Evolutionary conservation across 2,797 vertebrate genomes (phyloP).

Genomic region (Acridotheres tristis): DNA sequence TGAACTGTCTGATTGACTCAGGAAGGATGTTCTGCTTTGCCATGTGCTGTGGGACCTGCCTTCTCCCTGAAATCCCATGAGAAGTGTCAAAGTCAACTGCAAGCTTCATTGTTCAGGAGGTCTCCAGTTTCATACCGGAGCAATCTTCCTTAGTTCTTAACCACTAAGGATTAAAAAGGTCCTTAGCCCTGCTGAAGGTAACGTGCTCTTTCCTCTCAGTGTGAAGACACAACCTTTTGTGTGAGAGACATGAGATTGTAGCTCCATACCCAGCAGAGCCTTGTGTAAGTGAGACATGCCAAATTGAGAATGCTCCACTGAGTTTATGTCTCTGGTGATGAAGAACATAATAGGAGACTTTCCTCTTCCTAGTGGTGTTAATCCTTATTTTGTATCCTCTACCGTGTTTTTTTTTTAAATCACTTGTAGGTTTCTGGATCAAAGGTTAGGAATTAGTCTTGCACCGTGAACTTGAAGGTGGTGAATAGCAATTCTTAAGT

Average conservation of each 20-base stretch:
- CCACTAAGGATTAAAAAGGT: not conserved
- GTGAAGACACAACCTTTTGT: not conserved
- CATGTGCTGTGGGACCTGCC: not conserved
- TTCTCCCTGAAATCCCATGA: not conserved
- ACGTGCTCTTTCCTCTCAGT: not conserved
- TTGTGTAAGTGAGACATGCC: not conserved
- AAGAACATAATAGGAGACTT: not conserved
- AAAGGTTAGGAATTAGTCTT: not conserved
- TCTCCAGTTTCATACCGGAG: not conserved
- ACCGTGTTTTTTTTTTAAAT: not conserved
- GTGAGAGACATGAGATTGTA: not conserved
- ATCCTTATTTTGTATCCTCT: not conserved
- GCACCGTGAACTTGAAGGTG: fast-evolving
- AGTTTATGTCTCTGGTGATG: not conserved
- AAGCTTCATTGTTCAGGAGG: conserved; percentile 1
- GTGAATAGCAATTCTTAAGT: not conserved
- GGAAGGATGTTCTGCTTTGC: conserved; percentile 29
- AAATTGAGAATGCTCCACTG: not conserved
- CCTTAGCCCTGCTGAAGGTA: conserved; percentile 19
- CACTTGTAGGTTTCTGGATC: not conserved
- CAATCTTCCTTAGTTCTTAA: not conserved
- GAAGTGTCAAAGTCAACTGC: not conserved
- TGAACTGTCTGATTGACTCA: not conserved
- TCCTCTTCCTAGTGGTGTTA: not conserved
- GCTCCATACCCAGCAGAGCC: fast-evolving